phyloP scores from a whole-genome alignment of 2,888 invertebrate species.

The Ptilodon capucinus region DNA sequence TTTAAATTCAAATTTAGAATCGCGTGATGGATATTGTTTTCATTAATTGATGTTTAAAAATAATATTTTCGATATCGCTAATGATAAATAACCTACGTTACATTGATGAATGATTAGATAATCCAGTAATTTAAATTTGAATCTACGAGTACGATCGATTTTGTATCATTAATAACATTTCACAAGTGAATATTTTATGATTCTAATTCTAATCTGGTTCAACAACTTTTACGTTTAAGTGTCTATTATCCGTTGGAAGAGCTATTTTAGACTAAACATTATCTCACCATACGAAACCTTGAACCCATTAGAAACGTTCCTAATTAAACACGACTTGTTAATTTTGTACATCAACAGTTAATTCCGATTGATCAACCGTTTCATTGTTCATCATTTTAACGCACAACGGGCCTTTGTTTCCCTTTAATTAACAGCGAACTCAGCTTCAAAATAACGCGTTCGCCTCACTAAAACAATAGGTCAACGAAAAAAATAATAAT shows the following conservation, averaged over 20 bases:
- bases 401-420: slow-evolving; percentile 37
- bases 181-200: background rate
- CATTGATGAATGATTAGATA: slow-evolving; percentile 3
- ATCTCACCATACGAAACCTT: slow-evolving; percentile 14
- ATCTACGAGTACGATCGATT: background rate
- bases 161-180: background rate
- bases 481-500: slow-evolving; percentile 18
- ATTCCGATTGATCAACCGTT: slow-evolving; percentile 21
- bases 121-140: background rate
- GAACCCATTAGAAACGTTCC: slow-evolving; percentile 13
- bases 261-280: background rate
- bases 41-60: background rate
- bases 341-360: slow-evolving; percentile 10
- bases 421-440: slow-evolving; percentile 42
- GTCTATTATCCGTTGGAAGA: background rate
- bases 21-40: background rate
- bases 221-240: background rate
- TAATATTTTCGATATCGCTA: background rate
- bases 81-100: slow-evolving; percentile 4
- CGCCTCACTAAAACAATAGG: slow-evolving; percentile 20
- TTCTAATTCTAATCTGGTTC: background rate
- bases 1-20: slow-evolving; percentile 19
- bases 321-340: slow-evolving; percentile 12
- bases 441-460: slow-evolving; percentile 27
- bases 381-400: slow-evolving; percentile 38